A percentile compares a stretch with the other conserved stretches of the same genome.
phyloP scores from a whole-genome alignment of 1,140 invertebrate species.

The Mesaphorura yosii region DNA sequence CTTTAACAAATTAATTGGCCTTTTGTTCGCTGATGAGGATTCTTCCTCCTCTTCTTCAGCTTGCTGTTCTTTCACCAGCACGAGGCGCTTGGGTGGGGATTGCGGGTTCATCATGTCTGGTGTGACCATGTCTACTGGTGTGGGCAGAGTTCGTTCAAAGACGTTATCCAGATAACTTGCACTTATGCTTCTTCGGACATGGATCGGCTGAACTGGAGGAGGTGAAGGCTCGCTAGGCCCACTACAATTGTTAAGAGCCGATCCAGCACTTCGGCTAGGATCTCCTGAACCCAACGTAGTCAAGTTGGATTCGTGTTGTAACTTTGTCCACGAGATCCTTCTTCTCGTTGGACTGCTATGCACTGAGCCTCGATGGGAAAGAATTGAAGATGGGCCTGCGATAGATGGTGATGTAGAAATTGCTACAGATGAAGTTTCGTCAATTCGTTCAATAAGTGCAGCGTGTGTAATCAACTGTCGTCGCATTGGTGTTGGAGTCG shows the following conservation, averaged over 20 bases:
- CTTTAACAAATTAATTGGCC: slow-evolving; percentile 44
- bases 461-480: slow-evolving; percentile 12
- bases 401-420: slow-evolving; percentile 3
- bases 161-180: slow-evolving; percentile 27
- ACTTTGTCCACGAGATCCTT: slow-evolving; percentile 3
- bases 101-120: neutral
- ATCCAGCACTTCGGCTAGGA: no score
- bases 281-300: slow-evolving; percentile 11
- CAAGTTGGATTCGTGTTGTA: slow-evolving; percentile 17
- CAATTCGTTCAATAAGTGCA: slow-evolving; percentile 23
- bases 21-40: slow-evolving; percentile 31
- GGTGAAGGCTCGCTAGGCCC: neutral
- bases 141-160: neutral
- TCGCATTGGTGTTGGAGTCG: no score
- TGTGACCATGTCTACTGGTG: slow-evolving; percentile 22
- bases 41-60: slow-evolving; percentile 13
- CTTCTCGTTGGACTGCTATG: neutral
- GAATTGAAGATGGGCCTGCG: slow-evolving; percentile 4
- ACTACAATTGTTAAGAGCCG: no score
- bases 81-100: slow-evolving; percentile 53
- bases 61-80: slow-evolving; percentile 48
- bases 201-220: slow-evolving; percentile 18
- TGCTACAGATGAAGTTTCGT: slow-evolving; percentile 11
- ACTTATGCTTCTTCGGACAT: slow-evolving; percentile 29
- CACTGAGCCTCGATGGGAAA: no score